Evolutionary conservation across 2,888 invertebrate genomes (phyloP), one percentile per base, ranked within the genome.

Genomic region (Argynnis bischoffii): DNA sequence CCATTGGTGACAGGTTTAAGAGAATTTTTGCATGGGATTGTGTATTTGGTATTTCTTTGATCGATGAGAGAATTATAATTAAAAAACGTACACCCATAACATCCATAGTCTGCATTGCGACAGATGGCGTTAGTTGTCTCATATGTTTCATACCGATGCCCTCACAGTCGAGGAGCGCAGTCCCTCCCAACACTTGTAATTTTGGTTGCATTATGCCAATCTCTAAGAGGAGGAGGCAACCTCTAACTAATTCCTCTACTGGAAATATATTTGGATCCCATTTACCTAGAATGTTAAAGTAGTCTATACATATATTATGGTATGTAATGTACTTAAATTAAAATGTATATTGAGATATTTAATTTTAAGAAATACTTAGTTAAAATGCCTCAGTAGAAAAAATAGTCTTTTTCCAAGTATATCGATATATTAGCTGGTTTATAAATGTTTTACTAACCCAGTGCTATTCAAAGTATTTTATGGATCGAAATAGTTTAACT

Each of bases 131-230:
- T 70, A 97, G 88, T 60, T 95, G 94, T 81, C 95, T 93, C 60
- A 95, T 94, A 69, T 97, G 96, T 68, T 94, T 93, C 88, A 96
- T 92, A 1, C 94, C 93, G 46, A 96, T 91, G 15, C 95, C 95
- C 63, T 94, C 93, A 60, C 96, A 93, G 86, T 97, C 97, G 71
- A 97, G 94, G 69, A 97, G 90, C 15, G 94, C 95, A 3, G 95
- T 93, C 2, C 96, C 96, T 0, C 97, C 97, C 50, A 96, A 84
- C 48, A 97, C 94, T 83, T 97, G 97, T 0, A 96, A 95, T 67
- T 95, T 93, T 0, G 95, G 96, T 83, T 97, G 96, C 83, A 96
- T 86, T 68, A 96, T 94, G 13, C 96, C 97, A 4, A 96, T 85
- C 80, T 97, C 97, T 50, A 96, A 86, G 3, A 96, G 87, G 0